Conservation (phyloP, 2,888 invertebrate species). For the Steromphala cineraria region DNA sequence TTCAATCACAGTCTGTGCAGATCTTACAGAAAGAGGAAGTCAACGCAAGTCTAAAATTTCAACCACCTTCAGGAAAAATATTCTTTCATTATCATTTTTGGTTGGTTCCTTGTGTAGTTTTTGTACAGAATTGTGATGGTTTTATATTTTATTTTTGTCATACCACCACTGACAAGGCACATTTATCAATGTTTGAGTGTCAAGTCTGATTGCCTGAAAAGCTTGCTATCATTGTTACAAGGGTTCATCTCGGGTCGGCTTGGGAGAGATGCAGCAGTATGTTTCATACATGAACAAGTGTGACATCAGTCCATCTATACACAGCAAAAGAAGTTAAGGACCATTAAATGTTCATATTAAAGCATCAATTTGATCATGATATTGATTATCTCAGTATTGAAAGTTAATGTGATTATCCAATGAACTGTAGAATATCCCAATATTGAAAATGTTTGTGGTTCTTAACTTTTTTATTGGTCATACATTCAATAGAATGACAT, state of each 20-base stretch:
- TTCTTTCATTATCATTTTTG: not conserved
- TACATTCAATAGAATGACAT: too few relatives aligned
- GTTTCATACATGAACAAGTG: too few relatives aligned
- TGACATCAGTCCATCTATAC: too few relatives aligned
- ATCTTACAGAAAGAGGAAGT: not conserved
- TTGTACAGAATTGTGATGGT: slow-evolving; percentile 8
- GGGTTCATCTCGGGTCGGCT: not conserved
- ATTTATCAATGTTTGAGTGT: not conserved
- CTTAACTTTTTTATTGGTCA: too few relatives aligned
- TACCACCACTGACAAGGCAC: slow-evolving; percentile 13
- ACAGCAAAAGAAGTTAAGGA: too few relatives aligned
- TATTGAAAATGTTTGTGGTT: too few relatives aligned
- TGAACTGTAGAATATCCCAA: too few relatives aligned
- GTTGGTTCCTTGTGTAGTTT: not conserved
- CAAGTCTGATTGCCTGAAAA: not conserved
- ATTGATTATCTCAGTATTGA: too few relatives aligned
- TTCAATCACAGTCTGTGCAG: not conserved
- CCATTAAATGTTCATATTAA: too few relatives aligned
- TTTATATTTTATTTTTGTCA: slow-evolving; percentile 12
- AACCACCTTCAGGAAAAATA: not conserved
- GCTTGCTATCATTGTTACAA: not conserved
- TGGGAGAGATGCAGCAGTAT: too few relatives aligned
- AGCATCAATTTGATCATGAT: too few relatives aligned
- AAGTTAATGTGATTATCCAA: too few relatives aligned
- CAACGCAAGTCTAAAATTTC: not conserved